Conservation (phyloP, 30 jellyfish, hydroid and myxozoan genomes). For the Aurelia sp. region DNA sequence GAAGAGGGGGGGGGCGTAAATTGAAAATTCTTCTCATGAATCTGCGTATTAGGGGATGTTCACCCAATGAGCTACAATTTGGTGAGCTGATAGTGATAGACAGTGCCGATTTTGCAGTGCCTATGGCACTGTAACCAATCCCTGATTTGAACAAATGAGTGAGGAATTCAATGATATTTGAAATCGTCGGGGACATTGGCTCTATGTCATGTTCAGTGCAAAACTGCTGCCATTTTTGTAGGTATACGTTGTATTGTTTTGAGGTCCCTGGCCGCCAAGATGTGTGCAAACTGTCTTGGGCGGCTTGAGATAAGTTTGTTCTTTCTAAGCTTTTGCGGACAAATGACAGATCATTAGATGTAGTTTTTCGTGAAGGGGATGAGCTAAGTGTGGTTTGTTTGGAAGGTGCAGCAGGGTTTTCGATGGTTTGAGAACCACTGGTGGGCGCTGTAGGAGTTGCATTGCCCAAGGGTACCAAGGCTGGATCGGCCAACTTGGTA, state of each 20-base stretch:
- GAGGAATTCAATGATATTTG: no score
- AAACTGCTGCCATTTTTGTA: not conserved
- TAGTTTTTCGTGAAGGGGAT: conserved; percentile 23
- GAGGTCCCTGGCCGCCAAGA: conserved; percentile 51
- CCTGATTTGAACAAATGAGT: not conserved
- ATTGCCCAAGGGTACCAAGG: conserved; percentile 9
- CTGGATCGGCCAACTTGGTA: conserved; percentile 65
- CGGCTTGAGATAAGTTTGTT: not conserved
- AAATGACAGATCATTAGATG: conserved; percentile 26
- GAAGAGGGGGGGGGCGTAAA: conserved; percentile 63
- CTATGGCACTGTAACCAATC: conserved; percentile 46
- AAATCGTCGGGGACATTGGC: not conserved
- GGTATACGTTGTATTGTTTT: conserved; percentile 18
- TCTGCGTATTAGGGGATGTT: no score
- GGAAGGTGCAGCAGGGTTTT: conserved; percentile 24
- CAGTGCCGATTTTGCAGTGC: conserved; percentile 64
- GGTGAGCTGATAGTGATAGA: no score
- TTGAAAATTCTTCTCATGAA: no score
- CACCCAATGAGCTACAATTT: no score
- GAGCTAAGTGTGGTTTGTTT: not conserved
- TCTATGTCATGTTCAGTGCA: conserved; percentile 1
- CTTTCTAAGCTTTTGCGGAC: conserved; percentile 15
- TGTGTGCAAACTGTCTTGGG: not conserved
- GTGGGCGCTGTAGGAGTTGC: conserved; percentile 9
- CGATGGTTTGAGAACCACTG: not conserved